Base-by-base conservation (phyloP, 2,888 invertebrate species). In the Cyaniris semiargus region DNA sequence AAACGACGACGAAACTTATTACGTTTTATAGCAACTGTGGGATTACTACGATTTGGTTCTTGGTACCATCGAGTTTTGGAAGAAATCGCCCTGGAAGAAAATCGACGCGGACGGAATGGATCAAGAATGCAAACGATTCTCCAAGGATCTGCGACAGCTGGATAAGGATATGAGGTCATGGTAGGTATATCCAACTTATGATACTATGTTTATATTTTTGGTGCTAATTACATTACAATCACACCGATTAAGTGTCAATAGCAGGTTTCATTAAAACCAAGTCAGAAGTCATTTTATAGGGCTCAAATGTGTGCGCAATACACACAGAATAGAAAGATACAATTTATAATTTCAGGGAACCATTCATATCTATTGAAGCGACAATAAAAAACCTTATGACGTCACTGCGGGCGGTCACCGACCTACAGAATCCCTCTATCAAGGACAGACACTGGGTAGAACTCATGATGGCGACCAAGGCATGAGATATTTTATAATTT, bases 21-120 rank as follows among this genome's bases (percentile, higher is more conserved):
- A 27, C 27, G 44, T 44, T n/a, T 81, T 81, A 1, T 88, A 97
- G 95, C 95, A 96, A 85, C 94, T 98, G 38, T 99, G 99, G 99
- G 98, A 99, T 90, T 98, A 97, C 87, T 96, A 97, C 70, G 94
- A 95, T 81, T 95, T 98, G 56, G 97, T 98, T 31, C 95, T 96
- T 84, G 96, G 97, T 1, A 97, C 96, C 78, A 96, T 99, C 78
- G 96, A 97, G 76, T 97, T 97, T 87, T 99, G 99, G 99, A 98
- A 98, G 89, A 97, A 96, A 79, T 98, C 98, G 0, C 96, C 97
- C 0, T 99, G 99, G 99, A 97, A 97, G 85, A 97, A 97, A 86
- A 98, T 99, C 79, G 98, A 99, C 84, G 97, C 98, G 1, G 99
- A 99, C 84, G 96, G 96, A 77, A 98, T 99, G 97, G 98, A 99